phyloP scores from a whole-genome alignment of 2,113 vertebrate species.

The Rhabdomys dilectus region DNA sequence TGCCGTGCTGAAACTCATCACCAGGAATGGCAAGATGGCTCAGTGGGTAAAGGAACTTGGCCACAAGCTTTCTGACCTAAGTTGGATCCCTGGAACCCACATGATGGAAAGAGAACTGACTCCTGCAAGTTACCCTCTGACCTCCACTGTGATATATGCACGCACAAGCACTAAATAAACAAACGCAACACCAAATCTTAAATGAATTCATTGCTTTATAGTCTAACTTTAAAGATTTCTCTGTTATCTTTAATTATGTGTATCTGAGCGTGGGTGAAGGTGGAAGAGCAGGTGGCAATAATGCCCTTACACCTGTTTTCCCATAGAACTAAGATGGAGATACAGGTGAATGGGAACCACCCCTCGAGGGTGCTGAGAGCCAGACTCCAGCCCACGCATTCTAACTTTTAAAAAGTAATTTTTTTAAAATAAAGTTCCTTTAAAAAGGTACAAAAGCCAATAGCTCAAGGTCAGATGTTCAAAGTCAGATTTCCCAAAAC shows the following conservation, averaged over 20 bases:
- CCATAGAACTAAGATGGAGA: not conserved
- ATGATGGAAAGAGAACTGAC: no score
- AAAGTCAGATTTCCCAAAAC: not conserved
- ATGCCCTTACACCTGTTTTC: not conserved
- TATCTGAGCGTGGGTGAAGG: not conserved
- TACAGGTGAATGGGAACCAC: not conserved
- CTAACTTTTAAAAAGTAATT: not conserved
- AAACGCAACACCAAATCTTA: not conserved
- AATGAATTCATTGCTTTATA: not conserved
- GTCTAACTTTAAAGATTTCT: not conserved
- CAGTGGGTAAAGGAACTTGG: not conserved
- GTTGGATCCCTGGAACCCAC: not conserved
- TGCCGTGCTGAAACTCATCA: not conserved
- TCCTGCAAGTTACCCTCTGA: not conserved
- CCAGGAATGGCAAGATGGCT: not conserved
- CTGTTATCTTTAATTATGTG: not conserved
- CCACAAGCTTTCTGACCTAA: not conserved
- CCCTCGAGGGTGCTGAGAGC: not conserved
- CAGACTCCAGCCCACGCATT: not conserved
- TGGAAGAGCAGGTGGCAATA: not conserved
- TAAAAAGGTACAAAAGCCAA: not conserved
- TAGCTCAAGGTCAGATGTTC: not conserved
- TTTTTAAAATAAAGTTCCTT: not conserved
- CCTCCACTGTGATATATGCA: not conserved
- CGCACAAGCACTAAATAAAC: not conserved